Evolutionary conservation across 1,140 invertebrate species (phyloP), one percentile per base, ranked within the genome.

Genomic region (Neomicropteryx cornuta): DNA sequence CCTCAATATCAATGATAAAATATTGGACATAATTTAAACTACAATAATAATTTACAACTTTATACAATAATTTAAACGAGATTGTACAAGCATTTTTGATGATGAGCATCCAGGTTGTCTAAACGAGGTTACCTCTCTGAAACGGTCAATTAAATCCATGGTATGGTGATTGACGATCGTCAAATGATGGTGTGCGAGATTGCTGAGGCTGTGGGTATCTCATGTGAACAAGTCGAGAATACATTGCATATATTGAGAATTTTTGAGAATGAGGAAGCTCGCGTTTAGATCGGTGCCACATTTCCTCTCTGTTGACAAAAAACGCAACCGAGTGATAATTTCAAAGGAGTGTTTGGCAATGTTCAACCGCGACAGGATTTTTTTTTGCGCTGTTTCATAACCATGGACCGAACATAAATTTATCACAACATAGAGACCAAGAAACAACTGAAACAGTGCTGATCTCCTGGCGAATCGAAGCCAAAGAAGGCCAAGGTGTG

Each of bases 201-300:
- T 27, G 23, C 23, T 27, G 23, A 13, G 23, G 23, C 23, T 27
- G 23, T 27, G 23, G 13, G 23, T 13, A 27, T 27, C 13, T 8
- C 23, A 27, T 13, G 33, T 2, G 16, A 37, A 38, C 27, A 33
- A 3, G 19, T 8, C 3, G n/a, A 41, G 27, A n/a, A 18, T 6
- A 18, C 5, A n/a, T 18, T n/a, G 2, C 10, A 11, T 11, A 3
- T 2, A 10, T 33, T 16, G n/a, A n/a, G 10, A n/a, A 27, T 24
- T 11, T 14, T 39, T 46, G 36, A 36, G 27, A 16, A 38, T 47
- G 41, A 48, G 36, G 37, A 48, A 48, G 27, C 17, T 50, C 1
- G 44, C 21, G 18, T 23, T 38, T 33, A 44, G 44, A 43, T 51
- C 44, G 46, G 45, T 49, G 34, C 42, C 50, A 42, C 46, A 44